Conservation (phyloP, 2,113 vertebrate species). For the Sciurus niger region DNA sequence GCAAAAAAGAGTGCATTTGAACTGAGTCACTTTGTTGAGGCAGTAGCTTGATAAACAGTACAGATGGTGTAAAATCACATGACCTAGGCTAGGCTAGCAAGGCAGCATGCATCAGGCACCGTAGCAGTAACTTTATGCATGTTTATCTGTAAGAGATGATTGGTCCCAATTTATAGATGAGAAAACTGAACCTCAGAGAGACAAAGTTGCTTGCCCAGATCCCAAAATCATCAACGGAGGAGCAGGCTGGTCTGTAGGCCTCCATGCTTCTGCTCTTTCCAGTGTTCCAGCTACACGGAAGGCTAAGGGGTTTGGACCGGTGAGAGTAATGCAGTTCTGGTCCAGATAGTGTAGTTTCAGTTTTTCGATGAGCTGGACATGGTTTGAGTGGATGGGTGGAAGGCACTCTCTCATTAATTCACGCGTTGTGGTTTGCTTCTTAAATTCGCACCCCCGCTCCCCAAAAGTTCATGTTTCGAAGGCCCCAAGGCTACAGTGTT, state of each 20-base stretch:
- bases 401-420: conserved; percentile 30
- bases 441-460: neutral
- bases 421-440: neutral
- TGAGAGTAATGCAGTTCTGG: neutral
- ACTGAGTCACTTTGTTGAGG: neutral
- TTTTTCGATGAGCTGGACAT: neutral
- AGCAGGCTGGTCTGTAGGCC: neutral
- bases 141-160: neutral
- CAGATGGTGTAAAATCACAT: neutral
- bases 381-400: neutral
- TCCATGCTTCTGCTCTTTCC: neutral
- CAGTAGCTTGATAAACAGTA: neutral
- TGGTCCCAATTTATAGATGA: conserved; percentile 11
- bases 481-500: no score
- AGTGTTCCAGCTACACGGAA: neutral
- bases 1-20: neutral
- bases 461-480: neutral
- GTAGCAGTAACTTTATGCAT: neutral
- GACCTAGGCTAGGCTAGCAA: neutral
- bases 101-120: neutral
- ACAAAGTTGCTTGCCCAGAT: neutral
- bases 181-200: conserved; percentile 15
- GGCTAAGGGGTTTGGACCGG: neutral
- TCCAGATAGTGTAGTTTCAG: neutral
- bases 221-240: neutral